phyloP scores from a whole-genome alignment of 2,888 invertebrate genomes.

The Drosophila mulleri region DNA sequence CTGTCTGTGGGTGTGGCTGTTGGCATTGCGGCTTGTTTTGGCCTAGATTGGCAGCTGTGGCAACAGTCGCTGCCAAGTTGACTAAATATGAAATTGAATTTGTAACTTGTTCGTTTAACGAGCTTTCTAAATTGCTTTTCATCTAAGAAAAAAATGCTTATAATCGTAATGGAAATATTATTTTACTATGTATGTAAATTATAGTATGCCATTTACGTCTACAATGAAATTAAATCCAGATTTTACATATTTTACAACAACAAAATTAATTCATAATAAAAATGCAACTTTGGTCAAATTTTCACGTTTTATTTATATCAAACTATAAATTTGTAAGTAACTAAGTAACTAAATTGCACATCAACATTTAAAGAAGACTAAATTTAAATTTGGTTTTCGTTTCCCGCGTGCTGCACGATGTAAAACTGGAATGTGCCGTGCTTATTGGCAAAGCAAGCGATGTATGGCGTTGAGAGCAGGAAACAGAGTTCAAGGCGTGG shows the following conservation, averaged over 20 bases:
- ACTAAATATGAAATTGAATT: slow-evolving; percentile 43
- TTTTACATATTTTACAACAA: too few species aligned
- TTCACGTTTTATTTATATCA: not conserved
- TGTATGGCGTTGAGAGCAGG: slow-evolving; percentile 51
- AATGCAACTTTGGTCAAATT: not conserved
- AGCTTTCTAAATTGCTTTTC: not conserved
- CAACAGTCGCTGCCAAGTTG: slow-evolving; percentile 25
- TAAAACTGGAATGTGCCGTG: slow-evolving; percentile 58
- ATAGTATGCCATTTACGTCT: too few species aligned
- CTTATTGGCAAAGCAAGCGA: slow-evolving; percentile 52
- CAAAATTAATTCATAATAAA: not conserved
- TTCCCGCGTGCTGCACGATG: slow-evolving; percentile 3
- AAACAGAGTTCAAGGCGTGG: slow-evolving; percentile 54
- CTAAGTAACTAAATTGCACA: not conserved
- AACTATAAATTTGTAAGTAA: not conserved
- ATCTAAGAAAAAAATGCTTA: too few species aligned
- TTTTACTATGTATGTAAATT: too few species aligned
- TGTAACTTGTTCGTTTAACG: slow-evolving; percentile 4
- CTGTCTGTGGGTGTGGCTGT: slow-evolving; percentile 39
- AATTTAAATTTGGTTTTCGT: not conserved
- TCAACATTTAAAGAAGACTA: not conserved
- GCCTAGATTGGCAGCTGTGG: slow-evolving; percentile 38
- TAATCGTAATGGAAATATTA: too few species aligned
- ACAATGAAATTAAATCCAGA: too few species aligned
- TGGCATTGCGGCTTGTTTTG: slow-evolving; percentile 55